Conservation (phyloP, 2,113 vertebrate species). For the Acrocephalus arundinaceus region DNA sequence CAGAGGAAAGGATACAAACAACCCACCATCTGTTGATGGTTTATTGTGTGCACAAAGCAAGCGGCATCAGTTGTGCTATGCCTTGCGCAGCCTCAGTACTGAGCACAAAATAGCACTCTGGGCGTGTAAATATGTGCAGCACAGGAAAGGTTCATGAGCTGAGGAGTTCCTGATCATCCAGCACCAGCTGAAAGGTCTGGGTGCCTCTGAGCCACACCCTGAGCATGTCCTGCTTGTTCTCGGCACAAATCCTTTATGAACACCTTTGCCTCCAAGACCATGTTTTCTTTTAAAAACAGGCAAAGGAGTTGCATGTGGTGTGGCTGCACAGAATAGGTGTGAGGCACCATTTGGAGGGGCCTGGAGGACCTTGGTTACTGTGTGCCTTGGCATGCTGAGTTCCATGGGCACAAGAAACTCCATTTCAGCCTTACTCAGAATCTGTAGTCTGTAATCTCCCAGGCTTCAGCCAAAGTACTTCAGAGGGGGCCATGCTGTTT, state of each 20-base stretch:
- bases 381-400: not conserved
- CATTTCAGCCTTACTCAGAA: not conserved
- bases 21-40: not conserved
- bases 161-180: not conserved
- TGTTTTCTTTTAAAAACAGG: not conserved
- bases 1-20: not conserved
- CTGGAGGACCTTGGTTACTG: not conserved
- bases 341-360: not conserved
- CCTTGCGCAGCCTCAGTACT: not conserved
- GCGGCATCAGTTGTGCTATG: not conserved
- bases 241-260: not conserved
- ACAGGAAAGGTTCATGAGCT: not conserved
- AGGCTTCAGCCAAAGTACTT: not conserved
- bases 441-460: accelerated
- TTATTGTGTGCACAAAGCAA: not conserved
- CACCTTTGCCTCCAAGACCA: not conserved
- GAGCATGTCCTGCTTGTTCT: not conserved
- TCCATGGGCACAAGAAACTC: not conserved
- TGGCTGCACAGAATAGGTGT: not conserved
- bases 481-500: not conserved
- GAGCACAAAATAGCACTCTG: not conserved
- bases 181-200: accelerated
- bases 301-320: not conserved
- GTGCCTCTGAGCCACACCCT: accelerated
- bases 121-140: not conserved